Conservation (phyloP, 2,113 vertebrate genomes). For the Chionis minor region DNA sequence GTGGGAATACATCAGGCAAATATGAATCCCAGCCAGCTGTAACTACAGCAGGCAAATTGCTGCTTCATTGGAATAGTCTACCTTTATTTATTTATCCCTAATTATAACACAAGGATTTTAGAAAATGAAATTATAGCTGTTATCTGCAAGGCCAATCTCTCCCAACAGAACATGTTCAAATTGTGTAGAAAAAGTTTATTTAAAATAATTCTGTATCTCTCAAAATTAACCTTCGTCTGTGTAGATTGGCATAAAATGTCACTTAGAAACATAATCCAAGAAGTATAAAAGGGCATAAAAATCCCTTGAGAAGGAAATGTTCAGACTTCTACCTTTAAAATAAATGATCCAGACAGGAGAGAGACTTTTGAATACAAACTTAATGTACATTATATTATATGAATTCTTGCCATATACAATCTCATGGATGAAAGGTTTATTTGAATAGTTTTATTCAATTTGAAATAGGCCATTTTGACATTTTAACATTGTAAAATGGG, state of each 20-base stretch:
- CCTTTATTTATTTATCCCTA: conserved; percentile 35
- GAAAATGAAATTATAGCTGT: conserved; percentile 14
- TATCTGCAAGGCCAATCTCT: not conserved
- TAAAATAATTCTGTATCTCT: not conserved
- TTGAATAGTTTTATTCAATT: conserved; percentile 32
- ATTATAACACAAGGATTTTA: conserved; percentile 12
- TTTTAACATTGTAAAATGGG: not conserved
- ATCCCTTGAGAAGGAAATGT: not conserved
- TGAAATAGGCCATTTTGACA: not conserved
- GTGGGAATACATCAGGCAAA: conserved; percentile 22
- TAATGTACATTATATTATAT: not conserved
- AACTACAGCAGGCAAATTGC: conserved; percentile 29
- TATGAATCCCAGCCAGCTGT: conserved; percentile 40
- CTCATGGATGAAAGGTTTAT: conserved; percentile 23
- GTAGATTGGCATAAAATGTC: not conserved
- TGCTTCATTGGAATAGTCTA: conserved; percentile 28
- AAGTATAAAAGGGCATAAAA: not conserved
- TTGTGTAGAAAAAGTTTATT: not conserved
- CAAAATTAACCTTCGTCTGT: not conserved
- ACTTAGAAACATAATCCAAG: not conserved
- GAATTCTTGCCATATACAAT: not conserved
- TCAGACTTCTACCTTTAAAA: not conserved
- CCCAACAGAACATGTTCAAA: not conserved
- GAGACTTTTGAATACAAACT: not conserved
- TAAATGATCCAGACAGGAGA: not conserved